Conservation (phyloP, 1,140 invertebrate genomes). For the Dufourea novaeangliae region DNA sequence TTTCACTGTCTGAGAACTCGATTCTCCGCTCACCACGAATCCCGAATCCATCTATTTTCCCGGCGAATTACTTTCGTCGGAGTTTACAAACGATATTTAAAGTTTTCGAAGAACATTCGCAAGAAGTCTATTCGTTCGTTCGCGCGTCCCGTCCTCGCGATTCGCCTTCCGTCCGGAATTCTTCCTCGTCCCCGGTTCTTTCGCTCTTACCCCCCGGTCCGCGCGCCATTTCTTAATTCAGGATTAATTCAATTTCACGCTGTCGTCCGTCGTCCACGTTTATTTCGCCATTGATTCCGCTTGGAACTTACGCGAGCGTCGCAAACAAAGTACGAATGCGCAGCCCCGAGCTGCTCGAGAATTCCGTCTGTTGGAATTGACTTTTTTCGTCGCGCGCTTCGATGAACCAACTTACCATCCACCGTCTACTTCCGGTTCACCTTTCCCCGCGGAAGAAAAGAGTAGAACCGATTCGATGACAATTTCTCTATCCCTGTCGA, state of each 20-base stretch:
- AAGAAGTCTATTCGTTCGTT: conserved; percentile 30
- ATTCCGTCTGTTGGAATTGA: not conserved
- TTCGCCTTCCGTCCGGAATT: conserved; percentile 8
- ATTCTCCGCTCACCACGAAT: conserved; percentile 56
- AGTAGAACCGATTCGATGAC: not conserved
- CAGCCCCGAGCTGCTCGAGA: not conserved
- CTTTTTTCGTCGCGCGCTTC: conserved; percentile 11
- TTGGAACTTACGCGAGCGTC: conserved; percentile 19
- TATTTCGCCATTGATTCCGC: conserved; percentile 43
- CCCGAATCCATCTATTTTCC: conserved; percentile 55
- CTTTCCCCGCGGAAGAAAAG: not conserved
- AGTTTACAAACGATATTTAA: conserved; percentile 75
- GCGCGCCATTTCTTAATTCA: conserved; percentile 63
- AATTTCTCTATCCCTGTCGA: conserved; percentile 5
- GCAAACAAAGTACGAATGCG: conserved; percentile 6
- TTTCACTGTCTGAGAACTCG: conserved; percentile 57
- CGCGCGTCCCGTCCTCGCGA: not conserved
- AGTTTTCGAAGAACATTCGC: conserved; percentile 57
- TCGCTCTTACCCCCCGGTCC: not conserved
- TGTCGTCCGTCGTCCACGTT: conserved; percentile 58
- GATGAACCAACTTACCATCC: conserved; percentile 19
- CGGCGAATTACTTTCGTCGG: conserved; percentile 62
- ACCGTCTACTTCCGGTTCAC: not conserved
- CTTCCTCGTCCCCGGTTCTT: conserved; percentile 21
- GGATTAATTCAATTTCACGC: conserved; percentile 72